Conservation (phyloP, 2,888 invertebrate species). For the Bugulina stolonifera region DNA sequence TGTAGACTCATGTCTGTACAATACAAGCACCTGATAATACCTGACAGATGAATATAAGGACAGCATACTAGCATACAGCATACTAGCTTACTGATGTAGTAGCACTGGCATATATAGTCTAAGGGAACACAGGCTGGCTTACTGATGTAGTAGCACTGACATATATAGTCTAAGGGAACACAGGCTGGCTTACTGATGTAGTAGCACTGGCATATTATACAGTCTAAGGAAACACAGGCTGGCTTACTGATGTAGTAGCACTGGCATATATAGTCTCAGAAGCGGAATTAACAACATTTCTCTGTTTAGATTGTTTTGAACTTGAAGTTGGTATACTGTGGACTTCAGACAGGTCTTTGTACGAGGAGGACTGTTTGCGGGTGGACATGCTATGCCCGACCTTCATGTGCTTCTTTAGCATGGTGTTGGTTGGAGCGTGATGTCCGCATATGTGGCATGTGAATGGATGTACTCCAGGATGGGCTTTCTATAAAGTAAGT, state of each 20-base stretch:
- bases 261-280: constrained; percentile 14
- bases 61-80: too few relatives aligned
- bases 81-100: too few relatives aligned
- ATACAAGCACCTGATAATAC: too few relatives aligned
- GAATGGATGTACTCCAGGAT: constrained; percentile 21
- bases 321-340: neutral
- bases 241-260: neutral
- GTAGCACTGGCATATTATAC: too few relatives aligned
- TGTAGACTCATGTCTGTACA: too few relatives aligned
- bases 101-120: too few relatives aligned
- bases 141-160: neutral
- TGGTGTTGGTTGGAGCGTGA: constrained; percentile 18
- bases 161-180: constrained; percentile 15
- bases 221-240: constrained; percentile 14
- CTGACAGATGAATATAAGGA: too few relatives aligned
- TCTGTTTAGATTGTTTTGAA: neutral
- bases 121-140: constrained; percentile 9
- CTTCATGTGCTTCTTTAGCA: constrained; percentile 25
- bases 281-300: constrained; percentile 13
- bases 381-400: neutral
- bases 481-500: constrained; percentile 7
- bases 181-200: too few relatives aligned
- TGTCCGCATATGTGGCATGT: constrained; percentile 1
- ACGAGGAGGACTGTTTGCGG: neutral
- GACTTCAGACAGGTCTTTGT: neutral